Evolutionary conservation across 2,888 invertebrate genomes (phyloP).

Genomic region (Mythimna lalbum): DNA sequence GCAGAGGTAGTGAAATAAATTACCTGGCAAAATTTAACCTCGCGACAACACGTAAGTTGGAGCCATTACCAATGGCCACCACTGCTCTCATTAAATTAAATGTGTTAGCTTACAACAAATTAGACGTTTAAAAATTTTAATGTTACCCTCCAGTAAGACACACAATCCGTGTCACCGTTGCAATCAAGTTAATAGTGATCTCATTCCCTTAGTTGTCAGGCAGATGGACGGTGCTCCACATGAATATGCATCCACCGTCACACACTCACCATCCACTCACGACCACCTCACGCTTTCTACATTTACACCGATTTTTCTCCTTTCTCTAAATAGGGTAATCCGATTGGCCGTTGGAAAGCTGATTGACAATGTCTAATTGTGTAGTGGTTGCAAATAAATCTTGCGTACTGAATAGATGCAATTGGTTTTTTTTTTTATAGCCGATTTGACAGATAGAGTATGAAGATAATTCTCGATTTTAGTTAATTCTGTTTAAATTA

Average conservation of each 20-base stretch:
- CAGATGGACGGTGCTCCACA: conserved; percentile 37
- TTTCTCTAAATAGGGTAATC: conserved; percentile 63
- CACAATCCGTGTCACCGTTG: conserved; percentile 41
- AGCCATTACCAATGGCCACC: no score
- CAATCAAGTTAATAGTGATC: conserved; percentile 58
- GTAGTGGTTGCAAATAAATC: not conserved
- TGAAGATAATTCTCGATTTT: no score
- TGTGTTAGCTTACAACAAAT: no score
- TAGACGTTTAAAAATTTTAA: no score
- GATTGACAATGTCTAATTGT: conserved; percentile 26
- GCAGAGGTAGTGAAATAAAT: no score
- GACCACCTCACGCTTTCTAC: conserved; percentile 62
- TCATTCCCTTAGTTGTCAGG: conserved; percentile 55
- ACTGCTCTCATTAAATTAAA: no score
- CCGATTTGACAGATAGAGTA: no score
- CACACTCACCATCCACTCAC: conserved; percentile 38
- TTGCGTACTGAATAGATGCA: not conserved
- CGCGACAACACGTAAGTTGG: no score
- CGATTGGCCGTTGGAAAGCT: conserved; percentile 42
- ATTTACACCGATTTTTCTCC: conserved; percentile 59
- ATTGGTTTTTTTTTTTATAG: not conserved
- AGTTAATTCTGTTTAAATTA: no score
- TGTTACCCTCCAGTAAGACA: no score
- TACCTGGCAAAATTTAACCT: no score
- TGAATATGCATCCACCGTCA: conserved; percentile 58